Evolutionary conservation across 2,113 vertebrate genomes (phyloP).

Genomic region (Erpornis zantholeuca): DNA sequence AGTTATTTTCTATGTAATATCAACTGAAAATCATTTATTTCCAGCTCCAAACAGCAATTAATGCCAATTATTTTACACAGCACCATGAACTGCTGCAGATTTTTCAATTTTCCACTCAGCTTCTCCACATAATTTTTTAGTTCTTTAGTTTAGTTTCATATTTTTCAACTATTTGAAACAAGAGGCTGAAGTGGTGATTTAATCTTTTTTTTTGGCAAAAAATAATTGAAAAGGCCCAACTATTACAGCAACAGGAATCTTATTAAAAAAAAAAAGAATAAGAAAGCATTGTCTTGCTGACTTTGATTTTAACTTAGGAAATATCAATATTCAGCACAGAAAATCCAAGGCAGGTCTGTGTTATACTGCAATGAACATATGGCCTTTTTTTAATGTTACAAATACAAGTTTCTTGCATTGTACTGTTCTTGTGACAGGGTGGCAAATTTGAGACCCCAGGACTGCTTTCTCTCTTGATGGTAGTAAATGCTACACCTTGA

Average conservation of each 20-base stretch:
- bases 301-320: background rate
- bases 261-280: background rate
- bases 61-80: conserved; percentile 58
- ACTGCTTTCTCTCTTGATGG: background rate
- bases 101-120: conserved; percentile 62
- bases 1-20: conserved; percentile 44
- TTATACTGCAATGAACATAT: background rate
- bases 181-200: background rate
- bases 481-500: background rate
- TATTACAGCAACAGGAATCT: background rate
- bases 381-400: background rate
- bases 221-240: background rate
- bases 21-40: conserved; percentile 58
- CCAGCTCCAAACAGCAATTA: conserved; percentile 57
- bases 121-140: background rate
- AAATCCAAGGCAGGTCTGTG: background rate
- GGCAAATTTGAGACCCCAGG: background rate
- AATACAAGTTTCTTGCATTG: background rate
- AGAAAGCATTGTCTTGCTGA: background rate
- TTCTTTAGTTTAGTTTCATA: background rate
- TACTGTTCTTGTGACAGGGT: background rate
- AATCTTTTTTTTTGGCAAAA: background rate
- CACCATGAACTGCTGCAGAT: conserved; percentile 28
- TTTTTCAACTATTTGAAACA: conserved; percentile 20
- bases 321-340: background rate